Evolutionary conservation across 2,113 vertebrate species (phyloP).

Genomic region (Python bivittatus): DNA sequence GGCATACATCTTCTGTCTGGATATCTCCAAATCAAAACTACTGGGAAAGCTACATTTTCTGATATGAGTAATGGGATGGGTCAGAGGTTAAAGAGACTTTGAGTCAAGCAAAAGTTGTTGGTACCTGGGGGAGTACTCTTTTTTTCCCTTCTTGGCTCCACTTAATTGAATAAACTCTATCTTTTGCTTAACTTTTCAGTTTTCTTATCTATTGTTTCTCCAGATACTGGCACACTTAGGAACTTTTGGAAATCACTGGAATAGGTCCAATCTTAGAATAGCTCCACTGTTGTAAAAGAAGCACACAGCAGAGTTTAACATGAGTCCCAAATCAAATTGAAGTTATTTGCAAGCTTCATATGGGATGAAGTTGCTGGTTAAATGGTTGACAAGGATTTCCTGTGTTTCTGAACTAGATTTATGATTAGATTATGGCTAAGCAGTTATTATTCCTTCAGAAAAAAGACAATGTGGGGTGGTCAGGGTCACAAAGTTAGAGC

Average conservation of each 20-base stretch:
- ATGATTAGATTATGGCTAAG: not conserved
- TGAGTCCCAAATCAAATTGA: not conserved
- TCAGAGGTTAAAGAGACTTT: slow-evolving; percentile 35
- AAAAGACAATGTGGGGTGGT: not conserved
- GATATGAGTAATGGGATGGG: slow-evolving; percentile 35
- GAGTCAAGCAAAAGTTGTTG: not conserved
- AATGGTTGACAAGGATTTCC: not conserved
- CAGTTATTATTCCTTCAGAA: not conserved
- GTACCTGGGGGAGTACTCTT: not conserved
- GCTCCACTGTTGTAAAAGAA: not conserved
- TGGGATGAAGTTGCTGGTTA: slow-evolving; percentile 6
- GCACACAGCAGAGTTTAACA: slow-evolving; percentile 27
- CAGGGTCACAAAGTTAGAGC: not conserved
- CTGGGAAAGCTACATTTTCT: slow-evolving; percentile 49
- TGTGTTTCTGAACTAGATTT: not conserved
- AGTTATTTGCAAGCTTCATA: slow-evolving; percentile 13
- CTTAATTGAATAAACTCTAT: not conserved
- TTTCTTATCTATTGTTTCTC: slow-evolving; percentile 28
- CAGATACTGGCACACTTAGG: not conserved
- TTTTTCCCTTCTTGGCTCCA: not conserved
- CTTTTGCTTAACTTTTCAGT: slow-evolving; percentile 7
- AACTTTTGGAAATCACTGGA: not conserved
- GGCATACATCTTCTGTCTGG: not conserved
- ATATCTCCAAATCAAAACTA: slow-evolving; percentile 17
- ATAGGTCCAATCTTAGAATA: not conserved